These are phyloP conservation scores for Tethya wilhelma DNA, from an alignment of 37 sponge, comb jelly and placozoan genomes.

Conservation along the genomic window DNA sequence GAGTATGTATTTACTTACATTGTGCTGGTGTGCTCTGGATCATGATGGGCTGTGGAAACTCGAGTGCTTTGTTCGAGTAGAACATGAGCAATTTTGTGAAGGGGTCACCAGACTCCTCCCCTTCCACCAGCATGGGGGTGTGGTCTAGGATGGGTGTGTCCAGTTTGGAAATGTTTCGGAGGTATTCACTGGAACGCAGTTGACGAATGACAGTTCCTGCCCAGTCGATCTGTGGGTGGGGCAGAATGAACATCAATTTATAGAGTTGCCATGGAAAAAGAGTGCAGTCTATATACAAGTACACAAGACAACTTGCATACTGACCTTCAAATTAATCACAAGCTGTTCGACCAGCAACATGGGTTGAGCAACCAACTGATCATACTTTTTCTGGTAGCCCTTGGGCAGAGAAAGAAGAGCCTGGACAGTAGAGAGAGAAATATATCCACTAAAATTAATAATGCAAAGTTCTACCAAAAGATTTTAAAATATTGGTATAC, in stretches of 20 bases:
- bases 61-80: slow-evolving; percentile 73
- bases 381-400: slow-evolving; percentile 33
- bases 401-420: slow-evolving; percentile 75
- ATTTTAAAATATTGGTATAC: too few species aligned
- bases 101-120: slow-evolving; percentile 25
- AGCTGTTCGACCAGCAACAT: slow-evolving; percentile 86
- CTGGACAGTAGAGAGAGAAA: slow-evolving; percentile 20
- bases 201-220: slow-evolving; percentile 58
- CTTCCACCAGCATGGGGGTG: slow-evolving; percentile 9
- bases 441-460: not conserved
- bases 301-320: not conserved
- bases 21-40: slow-evolving; percentile 19
- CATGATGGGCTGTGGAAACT: slow-evolving; percentile 58
- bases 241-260: too few species aligned
- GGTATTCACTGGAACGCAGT: slow-evolving; percentile 31
- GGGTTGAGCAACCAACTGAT: slow-evolving; percentile 55
- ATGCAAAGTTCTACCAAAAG: not conserved
- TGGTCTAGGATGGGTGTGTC: slow-evolving; percentile 47
- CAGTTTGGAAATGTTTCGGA: not conserved
- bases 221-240: slow-evolving; percentile 80
- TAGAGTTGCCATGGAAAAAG: not conserved
- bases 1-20: slow-evolving; percentile 12
- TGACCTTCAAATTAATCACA: slow-evolving; percentile 88
- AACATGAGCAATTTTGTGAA: slow-evolving; percentile 60
- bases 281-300: not conserved